phyloP scores from a whole-genome alignment of 2,888 invertebrate genomes.

The Heterodera filipjevi region DNA sequence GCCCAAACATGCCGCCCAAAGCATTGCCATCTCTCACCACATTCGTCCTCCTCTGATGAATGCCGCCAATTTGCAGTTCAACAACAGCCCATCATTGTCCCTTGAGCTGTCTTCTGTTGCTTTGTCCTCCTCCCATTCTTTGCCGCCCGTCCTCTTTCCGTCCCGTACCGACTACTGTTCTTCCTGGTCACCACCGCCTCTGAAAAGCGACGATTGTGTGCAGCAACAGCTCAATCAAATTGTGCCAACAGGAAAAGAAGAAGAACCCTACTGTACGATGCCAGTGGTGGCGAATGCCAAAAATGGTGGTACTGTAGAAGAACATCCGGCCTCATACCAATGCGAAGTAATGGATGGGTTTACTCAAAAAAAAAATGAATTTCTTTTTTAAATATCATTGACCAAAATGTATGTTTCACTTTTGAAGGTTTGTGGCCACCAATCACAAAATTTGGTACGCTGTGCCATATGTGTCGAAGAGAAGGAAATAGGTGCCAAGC shows the following conservation, averaged over 20 bases:
- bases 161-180: background rate
- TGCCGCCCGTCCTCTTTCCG: background rate
- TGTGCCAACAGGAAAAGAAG: background rate
- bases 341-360: conserved; percentile 38
- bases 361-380: background rate
- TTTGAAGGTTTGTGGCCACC: conserved; percentile 15
- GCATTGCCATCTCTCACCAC: background rate
- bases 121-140: background rate
- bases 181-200: background rate
- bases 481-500: conserved; percentile 29
- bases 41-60: background rate
- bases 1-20: background rate
- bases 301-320: background rate
- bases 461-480: conserved; percentile 29
- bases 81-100: background rate
- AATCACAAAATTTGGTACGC: conserved; percentile 28
- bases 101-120: background rate
- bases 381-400: background rate
- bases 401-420: background rate
- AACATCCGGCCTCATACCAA: conserved; percentile 27
- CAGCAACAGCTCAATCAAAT: background rate
- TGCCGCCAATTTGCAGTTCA: background rate
- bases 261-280: no score
- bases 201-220: background rate
- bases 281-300: background rate